Conservation (phyloP, 1,140 invertebrate genomes). For the Drosophila tsacasi region DNA sequence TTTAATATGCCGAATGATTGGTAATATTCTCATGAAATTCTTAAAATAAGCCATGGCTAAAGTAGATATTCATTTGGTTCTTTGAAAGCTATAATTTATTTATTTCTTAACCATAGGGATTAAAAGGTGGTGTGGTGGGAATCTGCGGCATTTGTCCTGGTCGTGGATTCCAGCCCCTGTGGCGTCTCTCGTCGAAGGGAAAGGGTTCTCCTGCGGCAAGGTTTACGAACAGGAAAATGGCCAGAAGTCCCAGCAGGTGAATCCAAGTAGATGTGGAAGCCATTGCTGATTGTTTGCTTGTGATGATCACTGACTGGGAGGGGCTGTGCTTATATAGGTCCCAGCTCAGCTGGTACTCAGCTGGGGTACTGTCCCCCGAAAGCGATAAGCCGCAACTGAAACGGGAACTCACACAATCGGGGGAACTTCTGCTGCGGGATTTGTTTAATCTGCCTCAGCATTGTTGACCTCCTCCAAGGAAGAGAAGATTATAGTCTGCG, state of each 20-base stretch:
- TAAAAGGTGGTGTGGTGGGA: slow-evolving; percentile 70
- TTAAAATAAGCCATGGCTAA: neutral
- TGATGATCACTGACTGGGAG: neutral
- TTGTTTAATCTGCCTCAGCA: slow-evolving; percentile 23
- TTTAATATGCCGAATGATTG: slow-evolving; percentile 11
- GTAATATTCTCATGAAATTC: neutral
- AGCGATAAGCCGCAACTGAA: slow-evolving; percentile 18
- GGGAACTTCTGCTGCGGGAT: slow-evolving; percentile 34
- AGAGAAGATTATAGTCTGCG: slow-evolving; percentile 18
- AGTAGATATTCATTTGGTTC: neutral
- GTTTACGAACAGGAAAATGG: slow-evolving; percentile 26
- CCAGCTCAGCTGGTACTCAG: neutral
- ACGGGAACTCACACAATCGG: slow-evolving; percentile 44
- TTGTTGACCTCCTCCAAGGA: slow-evolving; percentile 26
- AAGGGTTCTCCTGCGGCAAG: slow-evolving; percentile 23
- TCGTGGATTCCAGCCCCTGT: slow-evolving; percentile 4
- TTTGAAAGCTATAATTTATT: neutral
- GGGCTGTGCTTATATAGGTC: slow-evolving; percentile 51
- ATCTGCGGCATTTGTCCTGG: slow-evolving; percentile 30
- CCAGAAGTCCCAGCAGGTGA: slow-evolving; percentile 55
- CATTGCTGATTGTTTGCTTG: slow-evolving; percentile 40
- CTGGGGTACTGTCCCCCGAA: slow-evolving; percentile 33
- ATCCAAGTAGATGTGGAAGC: slow-evolving; percentile 21
- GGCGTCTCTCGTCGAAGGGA: slow-evolving; percentile 61
- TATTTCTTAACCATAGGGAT: slow-evolving; percentile 62